Percentiles rank a stretch among this genome's conserved stretches.
Evolutionary conservation across 2,888 invertebrate genomes (phyloP).

Genomic region (Petrophora chlorosata): DNA sequence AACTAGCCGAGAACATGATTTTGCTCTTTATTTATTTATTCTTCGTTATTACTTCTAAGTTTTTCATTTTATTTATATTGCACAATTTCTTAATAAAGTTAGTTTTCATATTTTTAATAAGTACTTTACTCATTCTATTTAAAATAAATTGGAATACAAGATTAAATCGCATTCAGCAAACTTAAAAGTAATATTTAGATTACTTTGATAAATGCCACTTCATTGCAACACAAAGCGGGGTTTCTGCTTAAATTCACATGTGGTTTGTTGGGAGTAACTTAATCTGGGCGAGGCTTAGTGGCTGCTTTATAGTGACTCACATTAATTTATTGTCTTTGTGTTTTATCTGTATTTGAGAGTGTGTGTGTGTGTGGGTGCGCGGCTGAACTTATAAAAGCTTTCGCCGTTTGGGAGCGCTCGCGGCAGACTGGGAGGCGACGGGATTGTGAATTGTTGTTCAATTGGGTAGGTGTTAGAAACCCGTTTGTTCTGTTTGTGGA

Average conservation of each 20-base stretch:
- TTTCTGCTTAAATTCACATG: slow-evolving; percentile 58
- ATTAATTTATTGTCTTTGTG: slow-evolving; percentile 72
- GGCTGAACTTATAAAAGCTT: slow-evolving; percentile 57
- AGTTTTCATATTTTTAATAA: no score
- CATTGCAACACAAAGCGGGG: slow-evolving; percentile 46
- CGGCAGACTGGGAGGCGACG: slow-evolving; percentile 34
- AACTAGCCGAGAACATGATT: background rate
- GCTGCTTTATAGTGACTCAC: slow-evolving; percentile 53
- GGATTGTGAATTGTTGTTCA: slow-evolving; percentile 5
- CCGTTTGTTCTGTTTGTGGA: no score
- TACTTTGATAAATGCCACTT: slow-evolving; percentile 45
- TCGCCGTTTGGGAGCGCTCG: slow-evolving; percentile 42
- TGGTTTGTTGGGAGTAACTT: slow-evolving; percentile 57
- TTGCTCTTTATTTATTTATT: background rate
- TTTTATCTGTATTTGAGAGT: slow-evolving; percentile 55
- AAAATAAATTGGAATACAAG: slow-evolving; percentile 6
- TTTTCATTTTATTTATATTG: no score
- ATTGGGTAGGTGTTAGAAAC: no score
- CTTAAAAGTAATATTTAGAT: slow-evolving; percentile 34
- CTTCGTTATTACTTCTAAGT: no score
- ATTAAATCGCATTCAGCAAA: slow-evolving; percentile 12
- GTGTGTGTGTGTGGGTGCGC: no score
- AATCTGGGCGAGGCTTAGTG: slow-evolving; percentile 64
- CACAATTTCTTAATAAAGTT: no score
- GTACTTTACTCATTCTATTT: slow-evolving; percentile 4